Evolutionary conservation across 2,797 vertebrate genomes (phyloP).

Genomic region (Avahi laniger): DNA sequence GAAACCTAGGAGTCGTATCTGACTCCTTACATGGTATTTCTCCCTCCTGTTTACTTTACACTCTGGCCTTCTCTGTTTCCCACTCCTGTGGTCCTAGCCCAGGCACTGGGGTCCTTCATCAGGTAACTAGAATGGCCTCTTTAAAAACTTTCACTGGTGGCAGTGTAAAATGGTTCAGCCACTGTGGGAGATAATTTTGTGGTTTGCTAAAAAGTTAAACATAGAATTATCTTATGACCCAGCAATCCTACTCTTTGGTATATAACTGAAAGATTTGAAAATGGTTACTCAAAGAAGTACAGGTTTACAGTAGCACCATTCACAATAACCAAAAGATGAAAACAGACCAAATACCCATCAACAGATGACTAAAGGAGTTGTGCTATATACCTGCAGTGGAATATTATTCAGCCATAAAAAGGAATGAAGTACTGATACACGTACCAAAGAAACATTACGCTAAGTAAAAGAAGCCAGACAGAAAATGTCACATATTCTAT

Average conservation of each 20-base stretch:
- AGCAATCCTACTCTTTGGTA: neutral
- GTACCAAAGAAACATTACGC: neutral
- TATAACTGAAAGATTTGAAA: neutral
- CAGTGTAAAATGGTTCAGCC: neutral
- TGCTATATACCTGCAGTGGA: neutral
- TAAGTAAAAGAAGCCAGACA: constrained; percentile 2
- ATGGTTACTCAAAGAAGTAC: neutral
- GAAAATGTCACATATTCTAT: neutral
- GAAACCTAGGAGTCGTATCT: neutral
- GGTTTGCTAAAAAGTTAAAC: constrained; percentile 8
- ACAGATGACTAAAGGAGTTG: neutral
- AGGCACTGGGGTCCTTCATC: neutral
- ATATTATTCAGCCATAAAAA: constrained; percentile 32
- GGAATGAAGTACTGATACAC: neutral
- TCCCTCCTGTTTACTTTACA: neutral
- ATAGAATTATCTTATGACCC: neutral
- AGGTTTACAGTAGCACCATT: neutral
- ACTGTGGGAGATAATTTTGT: neutral
- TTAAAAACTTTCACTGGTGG: neutral
- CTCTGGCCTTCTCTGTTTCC: neutral
- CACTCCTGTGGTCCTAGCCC: neutral
- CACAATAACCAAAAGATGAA: neutral
- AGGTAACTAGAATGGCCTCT: neutral
- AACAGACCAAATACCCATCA: neutral
- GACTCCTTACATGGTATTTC: neutral